Evolutionary conservation across 2,888 invertebrate genomes (phyloP), one percentile per base, ranked within the genome.

Genomic region (Drosophila nr. fundita): DNA sequence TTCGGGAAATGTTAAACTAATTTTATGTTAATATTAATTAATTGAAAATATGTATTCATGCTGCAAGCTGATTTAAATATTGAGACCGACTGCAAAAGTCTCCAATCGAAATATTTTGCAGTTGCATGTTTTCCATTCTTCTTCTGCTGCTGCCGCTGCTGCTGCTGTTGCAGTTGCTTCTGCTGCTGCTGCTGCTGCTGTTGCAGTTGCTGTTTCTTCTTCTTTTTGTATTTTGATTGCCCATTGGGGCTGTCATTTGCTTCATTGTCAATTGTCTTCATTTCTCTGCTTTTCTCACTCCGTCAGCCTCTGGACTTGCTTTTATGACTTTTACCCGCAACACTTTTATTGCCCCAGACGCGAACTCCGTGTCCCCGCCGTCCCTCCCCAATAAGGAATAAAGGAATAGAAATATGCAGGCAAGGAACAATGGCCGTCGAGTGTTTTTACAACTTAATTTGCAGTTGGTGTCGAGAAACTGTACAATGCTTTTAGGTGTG

Each of bases 201-300:
- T 15, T 15, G n/a, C 13, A 10, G 32, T 32, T 32, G 32, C 32
- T 32, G 32, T 32, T 4, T 15, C 15, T 59, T 58, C 36, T 45
- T 40, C 18, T 42, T 52, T 30, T 40, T 27, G 34, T 57, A 27
- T 62, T 60, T 64, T 65, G 62, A 78, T 78, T 66, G 76, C 70
- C 70, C 80, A 65, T 77, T 80, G 71, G 83, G 69, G 59, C 75
- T 82, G 86, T 82, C 76, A 87, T 87, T 87, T 89, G 86, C 78
- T 82, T 85, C 77, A 80, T 79, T 89, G 89, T 78, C 89, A 85
- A 87, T 85, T 89, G 89, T 82, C 73, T 83, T 67, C 78, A 73
- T 83, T 81, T 71, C 45, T 66, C 71, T 73, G 50, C 24, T 21
- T 42, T 36, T 21, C 53, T 61, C 24, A 24, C 52, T 73, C 67